Conservation (phyloP, 2,113 vertebrate species). For the Istiophorus platypterus region DNA sequence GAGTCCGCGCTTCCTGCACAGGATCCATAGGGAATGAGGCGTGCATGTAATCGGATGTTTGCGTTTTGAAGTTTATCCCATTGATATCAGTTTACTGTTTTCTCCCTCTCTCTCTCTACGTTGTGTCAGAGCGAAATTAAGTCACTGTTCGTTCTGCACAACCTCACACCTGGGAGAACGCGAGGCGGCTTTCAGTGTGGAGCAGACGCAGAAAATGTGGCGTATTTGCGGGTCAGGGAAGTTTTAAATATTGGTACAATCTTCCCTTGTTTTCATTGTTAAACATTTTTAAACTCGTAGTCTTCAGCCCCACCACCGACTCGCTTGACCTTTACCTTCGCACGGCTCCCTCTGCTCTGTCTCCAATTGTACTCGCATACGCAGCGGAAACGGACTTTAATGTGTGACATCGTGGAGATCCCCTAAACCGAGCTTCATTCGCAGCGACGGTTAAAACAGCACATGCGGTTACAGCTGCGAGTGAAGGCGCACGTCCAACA, state of each 20-base stretch:
- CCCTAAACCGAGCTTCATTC: neutral
- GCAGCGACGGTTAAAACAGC: neutral
- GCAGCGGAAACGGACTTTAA: neutral
- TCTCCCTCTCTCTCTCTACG: neutral
- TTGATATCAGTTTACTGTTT: neutral
- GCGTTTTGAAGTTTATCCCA: neutral
- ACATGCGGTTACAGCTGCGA: conserved; percentile 11
- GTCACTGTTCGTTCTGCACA: neutral
- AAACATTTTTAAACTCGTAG: too few species aligned
- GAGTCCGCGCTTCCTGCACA: neutral
- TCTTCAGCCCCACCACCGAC: neutral
- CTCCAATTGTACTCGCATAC: neutral
- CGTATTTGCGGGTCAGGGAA: neutral
- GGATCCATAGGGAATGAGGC: too few species aligned
- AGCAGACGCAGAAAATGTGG: neutral
- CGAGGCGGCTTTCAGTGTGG: neutral
- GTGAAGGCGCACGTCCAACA: conserved; percentile 20
- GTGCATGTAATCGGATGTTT: neutral
- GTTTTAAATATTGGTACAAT: neutral
- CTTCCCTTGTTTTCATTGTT: too few species aligned
- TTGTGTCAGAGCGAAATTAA: neutral
- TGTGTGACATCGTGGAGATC: neutral
- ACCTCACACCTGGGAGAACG: neutral
- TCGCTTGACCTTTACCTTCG: neutral
- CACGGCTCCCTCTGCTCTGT: neutral